These are phyloP conservation scores for Drosophila nigricruria DNA, from an alignment of 2,888 invertebrate species.

Conservation along the genomic window DNA sequence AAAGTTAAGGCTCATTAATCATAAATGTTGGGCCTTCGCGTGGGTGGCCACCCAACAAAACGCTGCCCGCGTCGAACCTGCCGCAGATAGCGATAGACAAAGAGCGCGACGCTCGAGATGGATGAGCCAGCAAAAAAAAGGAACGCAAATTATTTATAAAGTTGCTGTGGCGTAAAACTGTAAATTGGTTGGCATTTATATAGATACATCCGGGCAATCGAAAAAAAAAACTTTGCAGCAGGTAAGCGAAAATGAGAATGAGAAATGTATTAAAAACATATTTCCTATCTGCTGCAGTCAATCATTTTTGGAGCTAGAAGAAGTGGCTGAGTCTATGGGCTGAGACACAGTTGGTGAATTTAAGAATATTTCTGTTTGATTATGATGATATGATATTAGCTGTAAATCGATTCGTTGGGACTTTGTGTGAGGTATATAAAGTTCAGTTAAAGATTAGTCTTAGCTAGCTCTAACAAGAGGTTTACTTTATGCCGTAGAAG, in stretches of 20 bases:
- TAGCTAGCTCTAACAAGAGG: not conserved
- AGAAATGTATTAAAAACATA: slow-evolving; percentile 7
- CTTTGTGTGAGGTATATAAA: not conserved
- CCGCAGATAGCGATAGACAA: slow-evolving; percentile 30
- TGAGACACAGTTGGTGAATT: not conserved
- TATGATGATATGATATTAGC: not conserved
- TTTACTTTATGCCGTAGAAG: not conserved
- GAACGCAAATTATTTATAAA: slow-evolving; percentile 63
- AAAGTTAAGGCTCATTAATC: slow-evolving; percentile 81
- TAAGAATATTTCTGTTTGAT: not conserved
- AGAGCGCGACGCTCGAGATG: slow-evolving; percentile 39
- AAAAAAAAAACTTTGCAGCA: slow-evolving; percentile 34
- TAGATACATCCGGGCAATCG: slow-evolving; percentile 30
- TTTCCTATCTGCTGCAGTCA: slow-evolving; percentile 25
- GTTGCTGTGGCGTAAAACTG: slow-evolving; percentile 64
- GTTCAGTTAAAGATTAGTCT: not conserved
- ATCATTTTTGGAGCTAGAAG: no score
- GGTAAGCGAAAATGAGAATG: not conserved
- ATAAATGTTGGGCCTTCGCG: slow-evolving; percentile 67
- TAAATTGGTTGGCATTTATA: slow-evolving; percentile 72
- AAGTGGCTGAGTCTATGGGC: no score
- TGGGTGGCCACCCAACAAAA: slow-evolving; percentile 55
- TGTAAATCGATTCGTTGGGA: not conserved
- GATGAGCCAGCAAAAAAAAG: slow-evolving; percentile 55
- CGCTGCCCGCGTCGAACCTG: not conserved